Evolutionary conservation across 2,888 invertebrate species (phyloP).

Genomic region (Dioctria rufipes): DNA sequence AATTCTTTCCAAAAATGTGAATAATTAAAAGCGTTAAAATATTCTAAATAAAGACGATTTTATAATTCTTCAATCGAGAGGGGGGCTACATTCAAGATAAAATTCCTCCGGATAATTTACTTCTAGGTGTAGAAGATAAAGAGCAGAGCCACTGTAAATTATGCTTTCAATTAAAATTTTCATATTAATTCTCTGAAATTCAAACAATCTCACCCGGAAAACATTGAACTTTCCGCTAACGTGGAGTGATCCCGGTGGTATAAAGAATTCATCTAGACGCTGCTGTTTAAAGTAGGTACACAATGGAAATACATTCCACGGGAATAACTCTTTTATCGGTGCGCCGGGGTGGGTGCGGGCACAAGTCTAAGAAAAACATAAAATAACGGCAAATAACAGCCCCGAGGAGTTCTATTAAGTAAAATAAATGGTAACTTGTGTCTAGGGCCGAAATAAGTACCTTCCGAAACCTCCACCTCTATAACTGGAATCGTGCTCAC

Average conservation of each 20-base stretch:
- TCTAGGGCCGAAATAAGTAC: not conserved
- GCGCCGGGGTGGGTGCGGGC: not conserved
- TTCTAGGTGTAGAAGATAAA: not conserved
- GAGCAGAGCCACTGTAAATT: slow-evolving; percentile 6
- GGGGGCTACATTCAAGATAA: not conserved
- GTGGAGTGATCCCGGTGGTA: too few species aligned
- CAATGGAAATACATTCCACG: slow-evolving; percentile 13
- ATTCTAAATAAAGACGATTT: too few species aligned
- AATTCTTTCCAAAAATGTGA: too few species aligned
- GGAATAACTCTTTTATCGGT: slow-evolving; percentile 42
- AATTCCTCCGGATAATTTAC: slow-evolving; percentile 28
- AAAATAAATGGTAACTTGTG: slow-evolving; percentile 40
- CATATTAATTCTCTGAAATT: slow-evolving; percentile 11
- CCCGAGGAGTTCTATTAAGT: slow-evolving; percentile 35
- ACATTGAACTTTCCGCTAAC: too few species aligned
- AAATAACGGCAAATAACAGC: not conserved
- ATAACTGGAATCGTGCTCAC: not conserved
- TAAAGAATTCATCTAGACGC: too few species aligned
- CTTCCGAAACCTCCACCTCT: not conserved
- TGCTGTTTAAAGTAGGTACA: slow-evolving; percentile 1
- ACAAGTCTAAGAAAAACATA: not conserved
- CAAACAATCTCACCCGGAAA: too few species aligned
- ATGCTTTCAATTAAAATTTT: slow-evolving; percentile 43
- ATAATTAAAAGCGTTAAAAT: too few species aligned
- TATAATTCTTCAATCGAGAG: too few species aligned